Conservation (phyloP, 2,797 vertebrate genomes). For the Salarias fasciatus region DNA sequence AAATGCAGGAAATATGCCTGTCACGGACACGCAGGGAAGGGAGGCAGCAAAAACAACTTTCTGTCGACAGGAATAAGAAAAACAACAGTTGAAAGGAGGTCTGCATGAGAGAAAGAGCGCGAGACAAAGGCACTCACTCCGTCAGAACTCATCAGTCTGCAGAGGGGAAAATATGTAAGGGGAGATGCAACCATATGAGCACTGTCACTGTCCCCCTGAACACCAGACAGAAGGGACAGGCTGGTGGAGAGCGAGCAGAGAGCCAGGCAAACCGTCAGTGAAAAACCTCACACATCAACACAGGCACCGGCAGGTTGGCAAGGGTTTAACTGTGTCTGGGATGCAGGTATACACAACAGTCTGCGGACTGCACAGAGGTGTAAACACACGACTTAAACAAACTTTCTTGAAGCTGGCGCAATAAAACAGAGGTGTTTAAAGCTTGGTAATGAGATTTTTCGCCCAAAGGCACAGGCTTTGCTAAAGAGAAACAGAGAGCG, state of each 20-base stretch:
- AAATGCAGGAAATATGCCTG: slow-evolving; percentile 78
- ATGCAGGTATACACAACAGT: slow-evolving; percentile 43
- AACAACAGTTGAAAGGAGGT: slow-evolving; percentile 77
- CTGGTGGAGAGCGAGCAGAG: slow-evolving; percentile 48
- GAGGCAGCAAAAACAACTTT: slow-evolving; percentile 81
- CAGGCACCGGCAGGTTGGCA: slow-evolving; percentile 48
- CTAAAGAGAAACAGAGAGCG: slow-evolving; percentile 55
- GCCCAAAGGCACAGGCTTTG: slow-evolving; percentile 60
- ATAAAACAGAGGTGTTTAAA: slow-evolving; percentile 56
- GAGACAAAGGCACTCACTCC: slow-evolving; percentile 69
- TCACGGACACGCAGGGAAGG: slow-evolving; percentile 74
- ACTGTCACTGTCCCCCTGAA: slow-evolving; percentile 73
- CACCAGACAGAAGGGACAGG: slow-evolving; percentile 58
- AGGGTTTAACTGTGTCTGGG: slow-evolving; percentile 46
- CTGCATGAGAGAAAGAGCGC: slow-evolving; percentile 65
- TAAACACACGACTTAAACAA: slow-evolving; percentile 52
- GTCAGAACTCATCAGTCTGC: slow-evolving; percentile 76
- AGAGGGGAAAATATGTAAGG: slow-evolving; percentile 66
- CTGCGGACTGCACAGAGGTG: slow-evolving; percentile 34
- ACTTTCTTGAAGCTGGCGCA: slow-evolving; percentile 43
- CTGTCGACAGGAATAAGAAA: slow-evolving; percentile 82
- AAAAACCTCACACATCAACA: slow-evolving; percentile 42
- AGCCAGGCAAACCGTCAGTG: slow-evolving; percentile 50
- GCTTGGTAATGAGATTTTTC: slow-evolving; percentile 58
- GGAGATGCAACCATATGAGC: slow-evolving; percentile 70